A percentile compares a stretch with the other conserved stretches of the same genome.
Conservation (phyloP, 1,140 invertebrate species). For the Drosophila guanche region DNA sequence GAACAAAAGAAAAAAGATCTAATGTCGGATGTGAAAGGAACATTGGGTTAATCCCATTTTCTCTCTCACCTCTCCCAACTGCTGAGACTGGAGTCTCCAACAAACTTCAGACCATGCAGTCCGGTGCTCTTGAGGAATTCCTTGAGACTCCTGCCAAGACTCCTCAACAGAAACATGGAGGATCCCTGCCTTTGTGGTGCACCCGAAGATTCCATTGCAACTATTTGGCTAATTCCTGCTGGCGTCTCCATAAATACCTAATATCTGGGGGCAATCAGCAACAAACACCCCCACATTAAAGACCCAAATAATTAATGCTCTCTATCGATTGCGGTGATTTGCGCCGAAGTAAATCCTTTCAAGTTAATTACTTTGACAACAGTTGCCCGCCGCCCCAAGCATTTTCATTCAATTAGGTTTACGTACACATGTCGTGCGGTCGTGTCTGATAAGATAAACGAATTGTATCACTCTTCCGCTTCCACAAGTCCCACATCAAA, state of each 20-base stretch:
- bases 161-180: constrained; percentile 26
- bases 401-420: constrained; percentile 8
- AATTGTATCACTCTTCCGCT: constrained; percentile 24
- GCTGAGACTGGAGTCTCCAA: constrained; percentile 87
- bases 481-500: constrained; percentile 27
- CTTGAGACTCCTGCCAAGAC: constrained; percentile 45
- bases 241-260: constrained; percentile 35
- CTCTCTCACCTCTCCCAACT: constrained; percentile 87
- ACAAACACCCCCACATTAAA: constrained; percentile 25
- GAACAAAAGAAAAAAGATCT: constrained; percentile 83
- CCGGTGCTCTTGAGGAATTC: constrained; percentile 87
- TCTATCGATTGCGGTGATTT: constrained; percentile 33
- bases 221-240: constrained; percentile 21
- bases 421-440: constrained; percentile 18
- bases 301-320: constrained; percentile 38
- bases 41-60: not conserved
- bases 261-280: constrained; percentile 25
- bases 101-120: constrained; percentile 89
- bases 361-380: constrained; percentile 46
- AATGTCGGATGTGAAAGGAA: not conserved
- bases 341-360: constrained; percentile 32
- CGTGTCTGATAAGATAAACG: constrained; percentile 24
- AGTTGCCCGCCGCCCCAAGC: constrained; percentile 14
- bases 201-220: constrained; percentile 27
- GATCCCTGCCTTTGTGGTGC: constrained; percentile 7